Evolutionary conservation across 2,888 invertebrate species (phyloP).

Genomic region (Acleris laterana): DNA sequence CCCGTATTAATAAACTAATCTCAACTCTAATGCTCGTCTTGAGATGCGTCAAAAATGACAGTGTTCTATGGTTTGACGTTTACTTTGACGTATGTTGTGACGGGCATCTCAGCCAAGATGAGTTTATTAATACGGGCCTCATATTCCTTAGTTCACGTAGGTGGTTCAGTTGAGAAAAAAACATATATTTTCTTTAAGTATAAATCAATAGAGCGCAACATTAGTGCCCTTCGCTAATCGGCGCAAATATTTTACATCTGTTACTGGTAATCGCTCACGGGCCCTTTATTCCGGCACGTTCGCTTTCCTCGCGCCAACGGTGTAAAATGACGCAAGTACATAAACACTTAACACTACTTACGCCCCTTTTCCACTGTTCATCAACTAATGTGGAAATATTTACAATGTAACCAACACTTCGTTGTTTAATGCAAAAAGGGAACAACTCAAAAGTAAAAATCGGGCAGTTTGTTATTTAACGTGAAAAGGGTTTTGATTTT

Average conservation of each 20-base stretch:
- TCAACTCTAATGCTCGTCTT: no score
- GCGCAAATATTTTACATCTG: slow-evolving; percentile 30
- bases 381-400: slow-evolving; percentile 19
- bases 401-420: slow-evolving; percentile 29
- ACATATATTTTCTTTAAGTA: slow-evolving; percentile 13
- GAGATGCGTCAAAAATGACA: no score
- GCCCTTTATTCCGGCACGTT: slow-evolving; percentile 30
- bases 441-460: no score
- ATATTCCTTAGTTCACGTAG: slow-evolving; percentile 5
- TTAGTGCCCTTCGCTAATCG: slow-evolving; percentile 25
- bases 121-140: no score
- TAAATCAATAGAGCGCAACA: slow-evolving; percentile 25
- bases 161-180: background rate
- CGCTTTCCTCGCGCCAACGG: background rate
- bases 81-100: no score
- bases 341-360: background rate
- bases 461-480: no score
- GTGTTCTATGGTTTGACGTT: no score
- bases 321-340: background rate
- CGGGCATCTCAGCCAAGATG: no score
- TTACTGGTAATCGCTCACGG: slow-evolving; percentile 30
- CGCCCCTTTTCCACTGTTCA: slow-evolving; percentile 1
- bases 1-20: no score
- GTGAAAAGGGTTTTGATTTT: no score
- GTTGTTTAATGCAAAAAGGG: background rate